phyloP scores from a whole-genome alignment of 2,888 invertebrate species.

The Dermolepida albohirtum region DNA sequence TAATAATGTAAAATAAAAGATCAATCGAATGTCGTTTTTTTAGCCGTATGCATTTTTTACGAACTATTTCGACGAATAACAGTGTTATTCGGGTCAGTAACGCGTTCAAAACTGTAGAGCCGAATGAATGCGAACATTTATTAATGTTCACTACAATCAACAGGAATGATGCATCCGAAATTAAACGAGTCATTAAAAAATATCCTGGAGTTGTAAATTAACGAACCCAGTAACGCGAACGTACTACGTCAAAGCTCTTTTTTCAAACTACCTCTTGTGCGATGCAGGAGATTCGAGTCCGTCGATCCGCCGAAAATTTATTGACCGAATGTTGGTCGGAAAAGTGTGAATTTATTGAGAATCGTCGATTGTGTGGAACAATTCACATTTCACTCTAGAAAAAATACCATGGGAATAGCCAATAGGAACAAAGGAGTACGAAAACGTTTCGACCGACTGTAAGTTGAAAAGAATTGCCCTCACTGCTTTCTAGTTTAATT shows the following conservation, averaged over 20 bases:
- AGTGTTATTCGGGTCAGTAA: too few species aligned
- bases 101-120: neutral
- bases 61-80: too few species aligned
- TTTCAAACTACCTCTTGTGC: too few species aligned
- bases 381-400: constrained; percentile 10
- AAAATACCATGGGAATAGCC: constrained; percentile 5
- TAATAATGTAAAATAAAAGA: too few species aligned
- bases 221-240: too few species aligned
- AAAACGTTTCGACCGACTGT: neutral
- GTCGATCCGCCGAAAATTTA: constrained; percentile 9
- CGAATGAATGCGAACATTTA: neutral
- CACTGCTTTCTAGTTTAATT: too few species aligned
- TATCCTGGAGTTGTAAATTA: too few species aligned
- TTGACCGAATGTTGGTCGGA: constrained; percentile 6
- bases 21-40: too few species aligned
- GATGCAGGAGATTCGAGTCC: neutral
- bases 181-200: neutral
- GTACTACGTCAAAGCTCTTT: too few species aligned
- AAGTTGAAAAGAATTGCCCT: neutral
- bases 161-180: neutral
- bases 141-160: neutral
- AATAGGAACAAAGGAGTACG: neutral
- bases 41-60: too few species aligned
- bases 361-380: constrained; percentile 17
- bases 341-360: constrained; percentile 16